Evolutionary conservation across 2,113 vertebrate genomes (phyloP), one percentile per base, ranked within the genome.

Genomic region (Notarius lentiginosus): DNA sequence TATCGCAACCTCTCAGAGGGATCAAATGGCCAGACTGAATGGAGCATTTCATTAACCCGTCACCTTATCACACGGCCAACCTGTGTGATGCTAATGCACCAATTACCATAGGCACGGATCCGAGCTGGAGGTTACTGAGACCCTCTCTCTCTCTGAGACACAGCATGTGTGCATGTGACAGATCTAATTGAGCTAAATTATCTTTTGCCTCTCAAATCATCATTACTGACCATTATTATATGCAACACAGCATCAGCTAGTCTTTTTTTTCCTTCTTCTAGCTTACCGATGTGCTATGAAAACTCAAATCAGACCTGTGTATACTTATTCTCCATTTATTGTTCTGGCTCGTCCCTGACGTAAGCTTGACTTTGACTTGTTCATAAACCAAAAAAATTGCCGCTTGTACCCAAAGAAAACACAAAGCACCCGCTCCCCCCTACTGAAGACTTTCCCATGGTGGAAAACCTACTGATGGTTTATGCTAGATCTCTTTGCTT

Each of bases 1-100:
- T 97, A 97, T 97, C 96, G 95, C 96, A 97, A 97, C 96, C 97
- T 97, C 96, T 97, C 96, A 97, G 96, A 97, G 96, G 97, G 97
- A 97, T 97, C 96, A 97, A 97, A 96, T 97, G 96, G 96, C 88
- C 97, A 95, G 96, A 96, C 96, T 97, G 96, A 97, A 97, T 97
- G 96, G 96, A 96, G 96, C 96, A 96, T 97, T 96, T 97, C 96
- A 97, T 97, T 97, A 97, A 97, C 96, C 96, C 96, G 96, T 97
- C 95, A 96, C 96, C 96, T 96, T 97, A 97, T 97, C 96, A 96
- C 96, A 96, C 96, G 96, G 95, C 95, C 96, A 97, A 97, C 96
- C 96, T 96, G 96, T 96, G 96, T 97, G 96, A 96, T 96, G 96
- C 96, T 96, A 96, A 96, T 97, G 96, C 96, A 95, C 95, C 95